These are phyloP conservation scores for Hypomecis punctinalis DNA, from an alignment of 2,888 invertebrate species.

Conservation along the genomic window DNA sequence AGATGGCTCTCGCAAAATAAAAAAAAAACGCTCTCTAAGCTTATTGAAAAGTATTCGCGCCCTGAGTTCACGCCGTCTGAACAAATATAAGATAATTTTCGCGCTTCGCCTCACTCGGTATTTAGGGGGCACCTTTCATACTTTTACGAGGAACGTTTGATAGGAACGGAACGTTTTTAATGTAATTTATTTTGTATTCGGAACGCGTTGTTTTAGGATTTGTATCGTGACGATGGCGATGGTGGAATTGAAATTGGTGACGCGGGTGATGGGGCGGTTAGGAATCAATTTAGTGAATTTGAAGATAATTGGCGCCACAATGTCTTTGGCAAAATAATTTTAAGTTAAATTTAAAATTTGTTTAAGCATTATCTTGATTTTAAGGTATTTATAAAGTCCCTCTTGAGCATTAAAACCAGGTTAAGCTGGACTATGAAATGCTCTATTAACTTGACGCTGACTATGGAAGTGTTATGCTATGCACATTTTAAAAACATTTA, in stretches of 20 bases:
- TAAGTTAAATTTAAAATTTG: no score
- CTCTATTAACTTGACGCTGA: no score
- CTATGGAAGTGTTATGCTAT: no score
- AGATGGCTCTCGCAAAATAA: conserved; percentile 75
- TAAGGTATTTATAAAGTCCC: no score
- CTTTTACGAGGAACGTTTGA: conserved; percentile 78
- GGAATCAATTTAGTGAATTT: conserved; percentile 39
- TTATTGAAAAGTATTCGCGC: conserved; percentile 85
- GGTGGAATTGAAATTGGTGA: conserved; percentile 25
- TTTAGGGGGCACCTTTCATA: conserved; percentile 85
- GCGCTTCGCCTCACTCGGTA: conserved; percentile 83
- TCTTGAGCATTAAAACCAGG: no score
- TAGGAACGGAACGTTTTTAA: conserved; percentile 65
- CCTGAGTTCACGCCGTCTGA: conserved; percentile 83
- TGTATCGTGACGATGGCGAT: conserved; percentile 16
- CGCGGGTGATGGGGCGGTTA: conserved; percentile 23
- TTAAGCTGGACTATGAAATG: no score
- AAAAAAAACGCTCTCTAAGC: conserved; percentile 81
- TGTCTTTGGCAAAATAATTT: no score
- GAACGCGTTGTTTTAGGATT: conserved; percentile 61
- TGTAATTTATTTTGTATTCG: conserved; percentile 82
- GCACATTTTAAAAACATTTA: no score
- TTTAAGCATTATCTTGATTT: no score
- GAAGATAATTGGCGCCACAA: background rate
- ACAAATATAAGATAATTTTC: conserved; percentile 85